Base-by-base conservation (phyloP, 2,888 invertebrate species). In the Cyaniris semiargus region DNA sequence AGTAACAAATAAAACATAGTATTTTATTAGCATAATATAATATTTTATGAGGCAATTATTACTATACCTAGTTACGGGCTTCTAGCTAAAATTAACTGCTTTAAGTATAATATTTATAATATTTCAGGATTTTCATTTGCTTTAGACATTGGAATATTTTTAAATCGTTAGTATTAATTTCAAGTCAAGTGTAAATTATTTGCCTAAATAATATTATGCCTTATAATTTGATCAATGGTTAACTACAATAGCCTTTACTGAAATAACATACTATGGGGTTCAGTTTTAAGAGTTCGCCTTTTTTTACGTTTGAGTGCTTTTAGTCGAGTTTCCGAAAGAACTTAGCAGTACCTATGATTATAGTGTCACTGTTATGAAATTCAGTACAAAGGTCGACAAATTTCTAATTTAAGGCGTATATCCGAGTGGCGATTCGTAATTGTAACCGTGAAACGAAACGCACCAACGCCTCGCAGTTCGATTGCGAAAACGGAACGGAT, bases 401-500 rank as follows among this genome's bases (percentile, higher is more conserved):
- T 78, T 77, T 72, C 58, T 77, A 77, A 76, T 76, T 77, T 76
- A 78, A 77, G 79, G 80, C 82, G 83, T 84, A 84, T 81, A 86
- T 86, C 87, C 87, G 85, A 86, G 80, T 78, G 81, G 80, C 78
- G 79, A 81, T 81, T 86, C 84, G 80, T 84, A 87, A 86, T 87
- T 87, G 82, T 85, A 84, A 87, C 84, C 86, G 87, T 87, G 86
- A 66, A 66, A 84, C 85, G 88, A 85, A 89, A 90, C 91, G 90
- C 89, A 86, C 87, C 89, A 90, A 87, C 90, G 91, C 90, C 85
- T 85, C 87, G 85, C 76, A 72, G 76, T 87, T 86, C 86, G 87
- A 86, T 93, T 94, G 94, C 94, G 93, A 93, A 94, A 94, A 89
- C 90, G 86, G 92, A 93, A 92, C 94, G 94, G 94, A 94, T 92